Conservation (phyloP, 2,797 vertebrate species). For the Phalloptychus januarius region DNA sequence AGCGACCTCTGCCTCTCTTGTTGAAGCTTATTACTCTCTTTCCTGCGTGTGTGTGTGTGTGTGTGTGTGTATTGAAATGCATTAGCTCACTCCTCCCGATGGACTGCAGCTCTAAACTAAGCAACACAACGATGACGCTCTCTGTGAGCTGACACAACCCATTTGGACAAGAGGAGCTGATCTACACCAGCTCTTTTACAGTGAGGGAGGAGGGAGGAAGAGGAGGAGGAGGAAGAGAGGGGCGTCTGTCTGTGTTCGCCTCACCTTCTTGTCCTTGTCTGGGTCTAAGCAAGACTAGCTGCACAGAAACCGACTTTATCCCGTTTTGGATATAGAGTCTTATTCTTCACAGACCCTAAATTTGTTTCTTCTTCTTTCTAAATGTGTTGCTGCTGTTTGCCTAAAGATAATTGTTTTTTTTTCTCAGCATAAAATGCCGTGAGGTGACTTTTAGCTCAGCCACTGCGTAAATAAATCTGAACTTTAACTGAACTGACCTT, state of each 20-base stretch:
- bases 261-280: slow-evolving; percentile 59
- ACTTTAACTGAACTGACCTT: slow-evolving; percentile 10
- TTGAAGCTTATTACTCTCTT: slow-evolving; percentile 53
- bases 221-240: slow-evolving; percentile 16
- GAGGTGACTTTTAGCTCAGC: background rate
- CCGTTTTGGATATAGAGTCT: slow-evolving; percentile 28
- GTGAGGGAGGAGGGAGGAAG: slow-evolving; percentile 29
- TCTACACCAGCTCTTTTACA: slow-evolving; percentile 66
- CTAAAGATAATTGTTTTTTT: background rate
- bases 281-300: slow-evolving; percentile 23
- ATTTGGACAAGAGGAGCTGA: slow-evolving; percentile 75
- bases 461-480: slow-evolving; percentile 2
- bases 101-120: slow-evolving; percentile 75
- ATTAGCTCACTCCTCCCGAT: slow-evolving; percentile 71
- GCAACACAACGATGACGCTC: slow-evolving; percentile 77
- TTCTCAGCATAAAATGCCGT: background rate
- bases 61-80: slow-evolving; percentile 58
- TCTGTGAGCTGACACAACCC: slow-evolving; percentile 79
- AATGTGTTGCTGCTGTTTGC: background rate
- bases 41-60: slow-evolving; percentile 12
- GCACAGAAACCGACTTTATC: slow-evolving; percentile 20
- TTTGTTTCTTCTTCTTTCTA: background rate
- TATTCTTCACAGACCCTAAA: background rate
- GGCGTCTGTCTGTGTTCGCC: slow-evolving; percentile 31
- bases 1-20: slow-evolving; percentile 49